Base-by-base conservation (phyloP, 2,888 invertebrate genomes). In the Watsonalla binaria region DNA sequence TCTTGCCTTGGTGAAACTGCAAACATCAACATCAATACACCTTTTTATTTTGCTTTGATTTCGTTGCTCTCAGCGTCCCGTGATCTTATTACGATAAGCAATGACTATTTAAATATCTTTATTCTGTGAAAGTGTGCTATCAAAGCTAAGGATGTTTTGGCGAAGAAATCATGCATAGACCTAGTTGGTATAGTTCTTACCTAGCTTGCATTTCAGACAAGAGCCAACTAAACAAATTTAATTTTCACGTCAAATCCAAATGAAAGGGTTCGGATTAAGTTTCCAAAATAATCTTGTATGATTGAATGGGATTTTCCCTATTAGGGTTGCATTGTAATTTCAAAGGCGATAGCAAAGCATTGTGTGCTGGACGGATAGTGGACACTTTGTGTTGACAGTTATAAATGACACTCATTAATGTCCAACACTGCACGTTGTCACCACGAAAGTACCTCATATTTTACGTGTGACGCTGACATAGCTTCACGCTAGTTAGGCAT, bases 331-430 rank as follows among this genome's bases (percentile, higher is more conserved):
- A 47, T 52, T 53, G 57, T 62, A 60, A 60, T 58, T 61, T 62
- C 56, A 54, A 60, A 60, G 53, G 58, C 52, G n/a, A n/a, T n/a
- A n/a, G n/a, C n/a, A n/a, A n/a, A 53, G 51, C 51, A 61, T 62
- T 60, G 60, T 60, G 52, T 56, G 54, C 57, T 61, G 63, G 60
- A 56, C 61, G 53, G 56, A 58, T 53, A 54, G 54, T 68, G 64
- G 68, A 65, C 69, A 67, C 51, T 61, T 80, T 78, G 74, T 78
- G 56, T 37, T 48, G 48, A 78, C 77, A 65, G 72, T 80, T 80
- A 83, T 64, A 53, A 75, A 81, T 78, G 77, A 57, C 54, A 47
- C 51, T 58, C 60, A 61, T 63, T 62, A 62, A 61, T 62, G 58
- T 51, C 51, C 33, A 54, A 53, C 57, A 55, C 52, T 48, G 56